Base-by-base conservation (phyloP, 2,113 vertebrate species). In the Ochotona curzoniae region DNA sequence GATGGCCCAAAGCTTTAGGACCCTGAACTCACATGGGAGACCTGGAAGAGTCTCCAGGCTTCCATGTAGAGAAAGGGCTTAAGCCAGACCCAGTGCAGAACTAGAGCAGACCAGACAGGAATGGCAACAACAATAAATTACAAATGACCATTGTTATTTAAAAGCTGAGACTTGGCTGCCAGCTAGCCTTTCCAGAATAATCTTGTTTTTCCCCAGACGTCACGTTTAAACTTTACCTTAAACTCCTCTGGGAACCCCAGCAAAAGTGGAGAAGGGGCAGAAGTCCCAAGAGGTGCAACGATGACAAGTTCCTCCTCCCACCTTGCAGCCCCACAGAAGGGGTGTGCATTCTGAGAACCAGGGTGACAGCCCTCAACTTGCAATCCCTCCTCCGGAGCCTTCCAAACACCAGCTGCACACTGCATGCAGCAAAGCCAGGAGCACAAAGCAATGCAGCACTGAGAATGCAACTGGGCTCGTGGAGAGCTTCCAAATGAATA, bases 401-500 rank as follows among this genome's bases (percentile, higher is more conserved):
- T 35, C 32, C 30, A n/a, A 49, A 49, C 81, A 78, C 87, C 82
- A 44, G 61, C 17, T 38, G 6, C 0, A 8, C 0, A 23, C 35
- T 0, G 2, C 1, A 38, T 26, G 54, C 71, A 67, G 49, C 4
- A 5, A 75, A 81, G 51, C 38, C 1, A 69, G 60, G 35, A 74
- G 25, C 17, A 7, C 5, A 0, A 4, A 9, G 38, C 8, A 1
- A 1, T 11, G 1, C 61, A 1, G 69, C 47, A 25, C 32, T 0
- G n/a, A 64, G 51, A 54, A 32, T 4, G 5, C 67, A 28, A 17
- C 0, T 12, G 75, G 84, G 8, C 94, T 90, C 51, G 54, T 86
- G 85, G 93, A 73, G 90, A 14, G 18, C 26, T 93, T 96, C 88
- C 92, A 86, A 88, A 83, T 79, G 85, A 90, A 86, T 35, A 85